Evolutionary conservation across 2,113 vertebrate species (phyloP).

Genomic region (Onychostoma macrolepis): DNA sequence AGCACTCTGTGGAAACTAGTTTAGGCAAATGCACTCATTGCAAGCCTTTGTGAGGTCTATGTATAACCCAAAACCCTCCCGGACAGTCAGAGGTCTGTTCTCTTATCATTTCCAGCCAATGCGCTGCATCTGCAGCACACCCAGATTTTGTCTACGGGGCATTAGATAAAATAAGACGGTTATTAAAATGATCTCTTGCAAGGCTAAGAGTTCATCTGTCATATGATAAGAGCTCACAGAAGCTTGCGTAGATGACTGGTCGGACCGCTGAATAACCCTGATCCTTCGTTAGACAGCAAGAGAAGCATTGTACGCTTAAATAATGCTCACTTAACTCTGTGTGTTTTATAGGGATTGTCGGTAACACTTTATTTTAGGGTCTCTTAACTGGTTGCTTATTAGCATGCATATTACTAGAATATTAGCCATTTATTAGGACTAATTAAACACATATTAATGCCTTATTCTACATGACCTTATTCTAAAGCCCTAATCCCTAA

Average conservation of each 20-base stretch:
- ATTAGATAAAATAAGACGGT: constrained; percentile 29
- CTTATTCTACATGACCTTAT: too few species aligned
- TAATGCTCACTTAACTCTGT: constrained; percentile 29
- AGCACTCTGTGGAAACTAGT: constrained; percentile 11
- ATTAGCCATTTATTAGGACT: too few species aligned
- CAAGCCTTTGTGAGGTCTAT: background rate
- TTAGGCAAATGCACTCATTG: background rate
- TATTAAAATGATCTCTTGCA: constrained; percentile 31
- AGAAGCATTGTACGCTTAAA: constrained; percentile 22
- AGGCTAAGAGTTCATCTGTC: constrained; percentile 27
- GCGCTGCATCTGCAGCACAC: constrained; percentile 10
- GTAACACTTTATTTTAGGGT: too few species aligned
- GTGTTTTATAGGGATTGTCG: constrained; percentile 38
- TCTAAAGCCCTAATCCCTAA: too few species aligned
- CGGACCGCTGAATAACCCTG: constrained; percentile 59
- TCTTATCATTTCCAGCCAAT: constrained; percentile 20
- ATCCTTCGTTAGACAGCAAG: constrained; percentile 56
- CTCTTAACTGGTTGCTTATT: too few species aligned
- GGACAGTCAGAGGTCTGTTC: background rate
- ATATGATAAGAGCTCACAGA: constrained; percentile 24
- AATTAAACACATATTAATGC: too few species aligned
- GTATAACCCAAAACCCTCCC: background rate
- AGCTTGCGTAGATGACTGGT: constrained; percentile 25
- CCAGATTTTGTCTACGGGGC: background rate
- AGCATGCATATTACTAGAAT: too few species aligned